phyloP scores from a whole-genome alignment of 2,113 vertebrate species.

The Trichechus manatus region DNA sequence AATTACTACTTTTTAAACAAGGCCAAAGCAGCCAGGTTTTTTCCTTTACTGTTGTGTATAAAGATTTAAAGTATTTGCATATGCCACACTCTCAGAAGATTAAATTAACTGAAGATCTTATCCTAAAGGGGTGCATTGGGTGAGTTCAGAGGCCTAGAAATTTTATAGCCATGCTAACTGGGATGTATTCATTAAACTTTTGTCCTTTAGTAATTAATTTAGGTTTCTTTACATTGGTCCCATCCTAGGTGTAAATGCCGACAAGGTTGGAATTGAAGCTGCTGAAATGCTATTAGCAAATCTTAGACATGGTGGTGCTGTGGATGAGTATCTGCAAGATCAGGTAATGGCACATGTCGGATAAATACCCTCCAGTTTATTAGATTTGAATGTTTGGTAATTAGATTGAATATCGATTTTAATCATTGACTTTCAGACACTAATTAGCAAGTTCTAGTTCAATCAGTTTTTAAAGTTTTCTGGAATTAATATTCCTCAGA shows the following conservation, averaged over 20 bases:
- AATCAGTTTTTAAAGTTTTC: not conserved
- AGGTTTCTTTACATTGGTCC: not conserved
- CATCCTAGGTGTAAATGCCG: constrained; percentile 92
- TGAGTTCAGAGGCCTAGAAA: not conserved
- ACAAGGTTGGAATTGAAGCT: constrained; percentile 96
- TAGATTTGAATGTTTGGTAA: not conserved
- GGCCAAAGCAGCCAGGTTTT: not conserved
- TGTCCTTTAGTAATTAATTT: not conserved
- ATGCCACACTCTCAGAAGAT: not conserved
- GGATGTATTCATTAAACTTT: not conserved
- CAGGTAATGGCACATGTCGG: constrained; percentile 90
- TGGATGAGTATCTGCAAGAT: constrained; percentile 98
- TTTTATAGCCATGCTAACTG: not conserved
- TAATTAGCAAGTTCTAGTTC: not conserved
- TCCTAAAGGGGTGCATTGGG: not conserved
- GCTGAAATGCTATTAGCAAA: constrained; percentile 96
- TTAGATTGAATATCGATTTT: not conserved
- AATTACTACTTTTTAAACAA: constrained; percentile 11
- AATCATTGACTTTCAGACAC: not conserved
- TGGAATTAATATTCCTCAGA: not conserved
- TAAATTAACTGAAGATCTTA: constrained; percentile 24
- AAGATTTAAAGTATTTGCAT: not conserved
- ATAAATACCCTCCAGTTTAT: not conserved
- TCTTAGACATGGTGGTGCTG: constrained; percentile 95
- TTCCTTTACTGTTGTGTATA: not conserved